These are phyloP conservation scores for Scytalopus superciliaris DNA, from an alignment of 2,113 vertebrate genomes.

Conservation along the genomic window DNA sequence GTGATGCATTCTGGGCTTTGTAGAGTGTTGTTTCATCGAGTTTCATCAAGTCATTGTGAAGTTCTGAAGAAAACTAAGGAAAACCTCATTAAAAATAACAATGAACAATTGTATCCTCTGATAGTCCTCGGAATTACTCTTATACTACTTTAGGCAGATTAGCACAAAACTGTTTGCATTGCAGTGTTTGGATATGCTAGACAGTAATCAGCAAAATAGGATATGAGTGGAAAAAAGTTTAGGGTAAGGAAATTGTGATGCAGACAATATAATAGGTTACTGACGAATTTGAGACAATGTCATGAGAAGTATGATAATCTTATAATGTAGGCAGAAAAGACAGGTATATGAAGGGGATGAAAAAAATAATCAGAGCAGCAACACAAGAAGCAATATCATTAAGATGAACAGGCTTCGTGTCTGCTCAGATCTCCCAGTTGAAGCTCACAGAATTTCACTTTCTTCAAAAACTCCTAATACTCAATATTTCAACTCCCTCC, in stretches of 20 bases:
- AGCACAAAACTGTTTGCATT: background rate
- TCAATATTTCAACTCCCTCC: background rate
- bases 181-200: background rate
- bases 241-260: background rate
- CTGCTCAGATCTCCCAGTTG: background rate
- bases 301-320: constrained; percentile 10
- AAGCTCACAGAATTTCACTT: background rate
- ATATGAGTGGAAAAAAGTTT: background rate
- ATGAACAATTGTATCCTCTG: background rate
- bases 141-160: constrained; percentile 7
- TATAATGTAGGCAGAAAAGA: background rate
- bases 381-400: background rate
- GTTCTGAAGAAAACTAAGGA: background rate
- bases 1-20: background rate
- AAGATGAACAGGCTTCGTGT: background rate
- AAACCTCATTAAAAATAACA: constrained; percentile 9
- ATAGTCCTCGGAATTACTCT: background rate
- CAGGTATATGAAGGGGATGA: background rate
- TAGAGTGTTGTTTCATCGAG: background rate
- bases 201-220: constrained; percentile 29
- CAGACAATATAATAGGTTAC: background rate
- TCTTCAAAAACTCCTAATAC: background rate
- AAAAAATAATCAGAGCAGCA: background rate
- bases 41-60: background rate
- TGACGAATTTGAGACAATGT: background rate